These are phyloP conservation scores for Eonycteris spelaea DNA, from an alignment of 2,113 vertebrate genomes.

Conservation along the genomic window DNA sequence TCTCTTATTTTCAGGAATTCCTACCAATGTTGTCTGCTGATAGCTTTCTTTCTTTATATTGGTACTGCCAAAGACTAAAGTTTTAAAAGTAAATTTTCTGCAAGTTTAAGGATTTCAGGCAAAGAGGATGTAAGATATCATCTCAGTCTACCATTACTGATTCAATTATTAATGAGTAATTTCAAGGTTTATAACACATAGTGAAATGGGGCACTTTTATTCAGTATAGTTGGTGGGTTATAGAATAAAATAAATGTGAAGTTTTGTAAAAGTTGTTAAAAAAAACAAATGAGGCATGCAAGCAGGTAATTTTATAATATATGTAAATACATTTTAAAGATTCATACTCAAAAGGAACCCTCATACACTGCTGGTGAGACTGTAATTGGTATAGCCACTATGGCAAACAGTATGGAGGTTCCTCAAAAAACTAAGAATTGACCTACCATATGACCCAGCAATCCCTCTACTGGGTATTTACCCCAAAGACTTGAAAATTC, in stretches of 20 bases:
- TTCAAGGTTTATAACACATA: background rate
- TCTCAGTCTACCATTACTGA: background rate
- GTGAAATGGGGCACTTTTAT: background rate
- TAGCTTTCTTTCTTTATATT: background rate
- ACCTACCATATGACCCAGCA: too few relatives aligned
- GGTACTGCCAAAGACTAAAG: background rate
- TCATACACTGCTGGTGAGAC: too few relatives aligned
- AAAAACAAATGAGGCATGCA: background rate
- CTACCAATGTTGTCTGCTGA: background rate
- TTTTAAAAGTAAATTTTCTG: background rate
- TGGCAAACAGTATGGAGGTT: too few relatives aligned
- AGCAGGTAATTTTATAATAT: background rate
- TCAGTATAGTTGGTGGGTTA: background rate
- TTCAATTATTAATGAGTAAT: slow-evolving; percentile 3
- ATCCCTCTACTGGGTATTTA: too few relatives aligned
- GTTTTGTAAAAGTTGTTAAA: background rate
- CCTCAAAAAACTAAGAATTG: too few relatives aligned
- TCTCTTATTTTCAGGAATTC: slow-evolving; percentile 19
- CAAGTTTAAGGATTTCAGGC: background rate
- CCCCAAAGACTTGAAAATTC: too few relatives aligned
- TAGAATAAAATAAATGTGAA: background rate
- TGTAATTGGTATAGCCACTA: too few relatives aligned
- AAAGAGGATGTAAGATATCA: background rate
- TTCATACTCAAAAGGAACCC: background rate
- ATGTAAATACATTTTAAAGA: slow-evolving; percentile 3